These are phyloP conservation scores for Trichoplax adhaerens DNA, from an alignment of 37 sponge, comb jelly and placozoan genomes.

Conservation along the genomic window DNA sequence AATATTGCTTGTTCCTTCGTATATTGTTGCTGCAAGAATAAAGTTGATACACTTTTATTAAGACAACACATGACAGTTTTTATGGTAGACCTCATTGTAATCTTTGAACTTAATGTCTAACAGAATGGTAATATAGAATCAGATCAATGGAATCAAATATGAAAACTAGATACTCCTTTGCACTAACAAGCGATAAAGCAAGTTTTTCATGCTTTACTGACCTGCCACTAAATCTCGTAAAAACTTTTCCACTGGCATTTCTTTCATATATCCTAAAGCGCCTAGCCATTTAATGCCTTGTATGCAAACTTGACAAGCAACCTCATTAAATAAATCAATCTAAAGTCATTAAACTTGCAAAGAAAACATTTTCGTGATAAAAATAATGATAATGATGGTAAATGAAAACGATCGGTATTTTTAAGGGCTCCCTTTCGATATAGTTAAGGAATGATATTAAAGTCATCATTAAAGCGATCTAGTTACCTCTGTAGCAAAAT, in stretches of 20 bases:
- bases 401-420: too few species aligned
- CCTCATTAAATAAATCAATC: constrained; percentile 9
- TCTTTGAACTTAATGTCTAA: neutral
- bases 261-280: constrained; percentile 74
- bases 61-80: too few species aligned
- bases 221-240: constrained; percentile 55
- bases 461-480: neutral
- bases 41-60: too few species aligned
- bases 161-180: too few species aligned
- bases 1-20: constrained; percentile 90
- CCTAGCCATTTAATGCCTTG: constrained; percentile 72
- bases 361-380: too few species aligned
- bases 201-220: too few species aligned
- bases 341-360: too few species aligned
- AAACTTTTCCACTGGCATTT: constrained; percentile 74
- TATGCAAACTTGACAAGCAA: constrained; percentile 34
- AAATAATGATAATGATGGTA: too few species aligned
- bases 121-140: neutral
- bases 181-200: too few species aligned
- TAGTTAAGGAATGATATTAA: too few species aligned
- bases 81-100: too few species aligned
- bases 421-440: too few species aligned
- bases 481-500: constrained; percentile 43
- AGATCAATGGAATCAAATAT: constrained; percentile 30
- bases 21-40: constrained; percentile 18